A percentile compares a stretch with the other conserved stretches of the same genome.
phyloP scores from a whole-genome alignment of 2,113 vertebrate species.

The Climacteris rufus region DNA sequence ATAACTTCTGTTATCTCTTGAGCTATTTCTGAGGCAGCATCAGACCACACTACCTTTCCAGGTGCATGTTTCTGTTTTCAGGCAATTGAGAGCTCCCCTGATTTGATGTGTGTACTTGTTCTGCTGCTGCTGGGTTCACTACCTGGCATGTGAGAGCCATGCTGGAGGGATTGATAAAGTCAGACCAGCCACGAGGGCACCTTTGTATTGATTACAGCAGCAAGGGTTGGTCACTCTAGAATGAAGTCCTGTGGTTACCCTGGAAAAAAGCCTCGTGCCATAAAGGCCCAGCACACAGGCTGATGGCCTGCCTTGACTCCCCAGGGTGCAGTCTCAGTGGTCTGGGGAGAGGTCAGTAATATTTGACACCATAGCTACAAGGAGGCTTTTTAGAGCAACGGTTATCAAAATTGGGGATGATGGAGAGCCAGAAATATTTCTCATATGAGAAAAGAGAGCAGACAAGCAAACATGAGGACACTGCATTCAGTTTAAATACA shows the following conservation, averaged over 20 bases:
- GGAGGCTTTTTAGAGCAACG: not conserved
- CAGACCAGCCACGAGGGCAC: not conserved
- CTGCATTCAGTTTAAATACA: not conserved
- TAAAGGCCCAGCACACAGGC: not conserved
- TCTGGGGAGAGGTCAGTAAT: not conserved
- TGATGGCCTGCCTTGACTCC: not conserved
- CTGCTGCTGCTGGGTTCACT: not conserved
- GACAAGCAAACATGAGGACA: not conserved
- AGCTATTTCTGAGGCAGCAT: not conserved
- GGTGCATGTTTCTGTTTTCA: not conserved
- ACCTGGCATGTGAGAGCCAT: not conserved
- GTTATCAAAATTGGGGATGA: not conserved
- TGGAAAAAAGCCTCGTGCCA: not conserved
- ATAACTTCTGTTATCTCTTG: constrained; percentile 4
- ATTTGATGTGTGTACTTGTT: not conserved
- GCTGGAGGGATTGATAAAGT: not conserved
- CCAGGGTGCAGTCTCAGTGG: not conserved
- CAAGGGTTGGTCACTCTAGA: not conserved
- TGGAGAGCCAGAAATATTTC: not conserved
- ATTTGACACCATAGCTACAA: not conserved
- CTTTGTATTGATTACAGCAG: not conserved
- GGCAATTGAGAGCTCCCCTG: not conserved
- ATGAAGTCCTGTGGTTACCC: not conserved
- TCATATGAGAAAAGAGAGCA: not conserved
- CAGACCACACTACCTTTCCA: not conserved